These are phyloP conservation scores for Colinus virginianus DNA, from an alignment of 2,113 vertebrate genomes.

Conservation along the genomic window DNA sequence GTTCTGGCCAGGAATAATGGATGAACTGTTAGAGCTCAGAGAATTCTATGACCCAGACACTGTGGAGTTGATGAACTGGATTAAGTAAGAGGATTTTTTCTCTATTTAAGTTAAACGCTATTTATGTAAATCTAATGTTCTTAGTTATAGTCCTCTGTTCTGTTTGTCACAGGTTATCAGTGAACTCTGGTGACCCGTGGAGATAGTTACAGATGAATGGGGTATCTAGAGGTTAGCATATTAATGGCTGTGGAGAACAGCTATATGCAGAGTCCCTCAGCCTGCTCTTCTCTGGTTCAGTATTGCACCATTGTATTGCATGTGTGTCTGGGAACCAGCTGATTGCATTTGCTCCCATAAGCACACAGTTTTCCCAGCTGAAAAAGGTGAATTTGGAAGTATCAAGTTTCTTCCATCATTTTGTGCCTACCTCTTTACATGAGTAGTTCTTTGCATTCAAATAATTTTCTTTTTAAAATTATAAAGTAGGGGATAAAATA, in stretches of 20 bases:
- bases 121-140: conserved; percentile 54
- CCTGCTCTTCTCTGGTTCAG: neutral
- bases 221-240: neutral
- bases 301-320: neutral
- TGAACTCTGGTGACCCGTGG: conserved; percentile 15
- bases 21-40: conserved; percentile 93
- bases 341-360: neutral
- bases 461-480: neutral
- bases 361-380: neutral
- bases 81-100: conserved; percentile 88
- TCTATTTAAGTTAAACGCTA: conserved; percentile 61
- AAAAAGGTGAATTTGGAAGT: neutral
- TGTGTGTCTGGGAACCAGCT: neutral
- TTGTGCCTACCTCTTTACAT: neutral
- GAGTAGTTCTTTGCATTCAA: neutral
- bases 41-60: conserved; percentile 99
- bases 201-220: neutral
- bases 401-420: neutral
- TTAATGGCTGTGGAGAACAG: neutral
- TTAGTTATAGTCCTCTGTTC: conserved; percentile 35
- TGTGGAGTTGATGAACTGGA: conserved; percentile 99
- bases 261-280: neutral
- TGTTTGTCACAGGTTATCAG: conserved; percentile 41
- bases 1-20: conserved; percentile 95
- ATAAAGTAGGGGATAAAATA: no score